phyloP scores from a whole-genome alignment of 2,888 invertebrate genomes.

The Aphodius sticticus region DNA sequence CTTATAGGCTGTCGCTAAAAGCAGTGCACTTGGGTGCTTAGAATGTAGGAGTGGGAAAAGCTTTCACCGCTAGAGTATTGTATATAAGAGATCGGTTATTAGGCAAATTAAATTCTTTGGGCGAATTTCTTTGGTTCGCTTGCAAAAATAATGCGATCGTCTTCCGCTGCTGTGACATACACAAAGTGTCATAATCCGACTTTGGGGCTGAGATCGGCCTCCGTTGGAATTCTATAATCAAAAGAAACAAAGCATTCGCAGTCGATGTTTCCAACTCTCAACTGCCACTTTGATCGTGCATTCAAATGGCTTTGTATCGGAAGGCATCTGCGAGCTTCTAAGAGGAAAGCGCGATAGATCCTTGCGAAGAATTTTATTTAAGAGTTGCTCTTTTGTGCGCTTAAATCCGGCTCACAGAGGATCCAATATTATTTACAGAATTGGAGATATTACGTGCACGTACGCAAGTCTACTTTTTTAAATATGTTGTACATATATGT shows the following conservation, averaged over 20 bases:
- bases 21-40: too few relatives aligned
- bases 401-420: not conserved
- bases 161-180: not conserved
- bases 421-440: slow-evolving; percentile 33
- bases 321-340: slow-evolving; percentile 45
- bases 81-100: not conserved
- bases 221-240: slow-evolving; percentile 53
- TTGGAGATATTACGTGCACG: too few relatives aligned
- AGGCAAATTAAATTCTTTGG: not conserved
- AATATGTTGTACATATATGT: too few relatives aligned
- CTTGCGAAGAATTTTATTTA: slow-evolving; percentile 43
- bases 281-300: slow-evolving; percentile 52
- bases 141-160: not conserved
- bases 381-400: slow-evolving; percentile 13
- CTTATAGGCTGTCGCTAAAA: too few relatives aligned
- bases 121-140: not conserved
- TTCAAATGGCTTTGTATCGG: slow-evolving; percentile 54
- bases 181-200: slow-evolving; percentile 14
- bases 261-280: slow-evolving; percentile 49
- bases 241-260: slow-evolving; percentile 54
- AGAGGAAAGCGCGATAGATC: slow-evolving; percentile 34
- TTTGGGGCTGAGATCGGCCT: not conserved
- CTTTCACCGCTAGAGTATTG: not conserved
- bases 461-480: too few relatives aligned
- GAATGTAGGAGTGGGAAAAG: too few relatives aligned